A percentile compares a stretch with the other conserved stretches of the same genome.
phyloP scores from a whole-genome alignment of 2,113 vertebrate genomes.

The Cyanoliseus patagonus region DNA sequence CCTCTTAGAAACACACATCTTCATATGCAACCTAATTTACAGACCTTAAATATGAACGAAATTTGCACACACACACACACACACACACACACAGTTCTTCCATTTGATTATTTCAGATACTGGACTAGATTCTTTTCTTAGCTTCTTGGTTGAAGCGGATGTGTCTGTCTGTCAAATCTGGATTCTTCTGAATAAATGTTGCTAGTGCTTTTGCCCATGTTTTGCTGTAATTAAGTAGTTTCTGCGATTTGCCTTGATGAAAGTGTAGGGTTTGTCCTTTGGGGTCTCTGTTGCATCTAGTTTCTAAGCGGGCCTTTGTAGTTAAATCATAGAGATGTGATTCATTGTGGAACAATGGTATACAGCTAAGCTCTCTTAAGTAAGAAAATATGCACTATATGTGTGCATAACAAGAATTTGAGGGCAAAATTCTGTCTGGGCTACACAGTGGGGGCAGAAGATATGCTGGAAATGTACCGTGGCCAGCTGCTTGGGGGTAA shows the following conservation, averaged over 20 bases:
- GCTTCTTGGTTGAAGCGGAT: background rate
- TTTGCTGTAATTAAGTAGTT: background rate
- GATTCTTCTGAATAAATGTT: background rate
- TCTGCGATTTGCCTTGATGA: background rate
- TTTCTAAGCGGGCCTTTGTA: slow-evolving; percentile 17
- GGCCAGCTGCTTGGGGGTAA: background rate
- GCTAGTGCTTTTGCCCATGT: background rate
- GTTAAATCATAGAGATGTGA: background rate
- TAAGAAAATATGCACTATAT: background rate
- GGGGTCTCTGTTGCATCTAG: background rate
- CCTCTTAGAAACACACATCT: slow-evolving; percentile 31
- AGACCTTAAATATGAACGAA: background rate
- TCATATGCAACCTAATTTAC: slow-evolving; percentile 10
- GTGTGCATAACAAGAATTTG: background rate
- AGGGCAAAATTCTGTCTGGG: slow-evolving; percentile 36
- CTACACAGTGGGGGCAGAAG: background rate
- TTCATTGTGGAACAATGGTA: background rate
- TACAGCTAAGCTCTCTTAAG: background rate
- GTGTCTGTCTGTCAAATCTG: background rate
- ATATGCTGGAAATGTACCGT: background rate
- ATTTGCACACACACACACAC: background rate
- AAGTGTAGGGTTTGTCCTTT: slow-evolving; percentile 13
- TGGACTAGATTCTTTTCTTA: background rate
- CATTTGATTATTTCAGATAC: background rate
- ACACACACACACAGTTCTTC: background rate